Percentiles rank a stretch among this genome's conserved stretches.
Conservation (phyloP, 2,888 invertebrate genomes). For the Philonicus albiceps region DNA sequence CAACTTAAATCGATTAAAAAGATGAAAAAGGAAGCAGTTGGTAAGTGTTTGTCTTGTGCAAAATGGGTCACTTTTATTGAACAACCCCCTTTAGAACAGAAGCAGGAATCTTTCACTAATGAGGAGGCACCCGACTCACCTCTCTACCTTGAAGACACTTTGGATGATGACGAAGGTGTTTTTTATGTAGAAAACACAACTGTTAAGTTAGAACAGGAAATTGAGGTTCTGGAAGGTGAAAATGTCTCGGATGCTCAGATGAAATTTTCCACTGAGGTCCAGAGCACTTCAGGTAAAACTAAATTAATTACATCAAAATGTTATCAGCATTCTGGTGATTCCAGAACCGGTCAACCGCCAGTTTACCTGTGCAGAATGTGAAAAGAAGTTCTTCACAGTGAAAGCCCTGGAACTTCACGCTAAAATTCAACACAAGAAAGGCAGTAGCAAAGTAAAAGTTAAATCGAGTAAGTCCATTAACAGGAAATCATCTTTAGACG, state of each 20-base stretch:
- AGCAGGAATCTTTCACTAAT: background rate
- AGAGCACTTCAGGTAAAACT: background rate
- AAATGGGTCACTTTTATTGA: background rate
- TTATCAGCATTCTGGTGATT: background rate
- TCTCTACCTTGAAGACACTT: background rate
- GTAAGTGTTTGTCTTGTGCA: background rate
- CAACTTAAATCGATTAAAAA: background rate
- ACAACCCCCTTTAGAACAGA: background rate
- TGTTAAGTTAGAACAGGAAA: background rate
- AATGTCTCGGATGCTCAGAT: background rate
- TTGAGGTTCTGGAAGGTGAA: background rate
- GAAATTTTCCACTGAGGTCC: background rate
- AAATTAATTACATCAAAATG: background rate
- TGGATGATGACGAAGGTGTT: background rate
- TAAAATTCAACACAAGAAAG: constrained; percentile 26
- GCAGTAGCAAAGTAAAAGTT: background rate
- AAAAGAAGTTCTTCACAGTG: constrained; percentile 19
- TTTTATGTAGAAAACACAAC: background rate
- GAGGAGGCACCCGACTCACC: background rate
- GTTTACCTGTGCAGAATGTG: background rate
- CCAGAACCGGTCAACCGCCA: background rate
- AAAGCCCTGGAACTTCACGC: constrained; percentile 11
- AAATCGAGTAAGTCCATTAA: background rate
- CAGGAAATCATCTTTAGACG: background rate
- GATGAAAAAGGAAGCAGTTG: background rate